phyloP scores from a whole-genome alignment of 2,888 invertebrate species.

The Leucozona laternaria region DNA sequence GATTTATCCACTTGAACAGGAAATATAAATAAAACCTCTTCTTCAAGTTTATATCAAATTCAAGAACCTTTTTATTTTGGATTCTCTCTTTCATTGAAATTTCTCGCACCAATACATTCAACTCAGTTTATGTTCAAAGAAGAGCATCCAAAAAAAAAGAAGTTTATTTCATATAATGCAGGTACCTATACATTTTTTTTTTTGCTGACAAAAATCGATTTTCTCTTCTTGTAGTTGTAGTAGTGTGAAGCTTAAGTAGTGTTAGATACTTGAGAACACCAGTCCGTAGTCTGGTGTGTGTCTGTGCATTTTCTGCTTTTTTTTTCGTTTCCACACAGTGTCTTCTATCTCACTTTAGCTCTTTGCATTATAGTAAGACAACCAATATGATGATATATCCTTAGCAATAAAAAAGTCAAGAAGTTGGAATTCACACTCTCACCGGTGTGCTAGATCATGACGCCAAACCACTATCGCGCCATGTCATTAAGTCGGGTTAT shows the following conservation, averaged over 20 bases:
- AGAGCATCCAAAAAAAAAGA: conserved; percentile 13
- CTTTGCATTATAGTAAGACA: background rate
- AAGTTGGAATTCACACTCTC: conserved; percentile 9
- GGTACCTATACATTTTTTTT: conserved; percentile 41
- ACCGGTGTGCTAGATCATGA: conserved; percentile 21
- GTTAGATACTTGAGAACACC: conserved; percentile 59
- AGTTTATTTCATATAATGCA: conserved; percentile 28
- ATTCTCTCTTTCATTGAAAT: conserved; percentile 23
- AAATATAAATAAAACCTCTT: conserved; percentile 32
- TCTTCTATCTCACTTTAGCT: conserved; percentile 26
- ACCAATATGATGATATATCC: background rate
- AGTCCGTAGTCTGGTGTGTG: conserved; percentile 50
- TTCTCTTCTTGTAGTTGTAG: conserved; percentile 43
- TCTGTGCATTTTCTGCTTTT: conserved; percentile 27
- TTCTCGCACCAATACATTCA: conserved; percentile 28
- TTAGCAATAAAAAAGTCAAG: conserved; percentile 28
- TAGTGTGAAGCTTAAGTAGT: conserved; percentile 57
- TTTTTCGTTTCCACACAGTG: conserved; percentile 36
- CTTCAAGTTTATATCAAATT: conserved; percentile 47
- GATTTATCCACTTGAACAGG: conserved; percentile 38
- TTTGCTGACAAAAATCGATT: conserved; percentile 60
- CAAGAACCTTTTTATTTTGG: conserved; percentile 11
- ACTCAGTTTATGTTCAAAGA: conserved; percentile 29
- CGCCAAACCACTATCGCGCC: conserved; percentile 7
- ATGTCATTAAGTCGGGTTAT: conserved; percentile 19